Evolutionary conservation across 2,797 vertebrate genomes (phyloP).

Genomic region (Megalops cyprinoides): DNA sequence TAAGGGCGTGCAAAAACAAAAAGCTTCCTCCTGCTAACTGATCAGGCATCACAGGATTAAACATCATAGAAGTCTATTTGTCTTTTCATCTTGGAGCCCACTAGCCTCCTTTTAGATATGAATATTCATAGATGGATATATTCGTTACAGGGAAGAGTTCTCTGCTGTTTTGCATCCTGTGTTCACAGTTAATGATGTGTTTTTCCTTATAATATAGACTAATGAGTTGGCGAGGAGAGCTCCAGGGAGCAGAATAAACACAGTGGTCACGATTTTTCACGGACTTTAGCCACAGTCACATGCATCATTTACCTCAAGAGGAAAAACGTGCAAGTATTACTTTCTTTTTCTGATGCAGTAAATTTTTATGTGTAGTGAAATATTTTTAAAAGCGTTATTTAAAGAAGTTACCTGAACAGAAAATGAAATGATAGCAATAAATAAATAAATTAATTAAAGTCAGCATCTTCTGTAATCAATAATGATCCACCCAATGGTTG

Average conservation of each 20-base stretch:
- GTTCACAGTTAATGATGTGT: neutral
- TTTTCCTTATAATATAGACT: neutral
- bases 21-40: neutral
- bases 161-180: neutral
- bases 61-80: neutral
- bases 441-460: too few relatives aligned
- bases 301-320: constrained; percentile 16
- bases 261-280: neutral
- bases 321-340: neutral
- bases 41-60: neutral
- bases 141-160: neutral
- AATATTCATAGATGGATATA: neutral
- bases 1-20: neutral
- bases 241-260: neutral
- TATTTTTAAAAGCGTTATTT: neutral
- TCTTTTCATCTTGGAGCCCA: neutral
- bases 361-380: neutral
- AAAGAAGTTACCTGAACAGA: neutral
- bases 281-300: constrained; percentile 13
- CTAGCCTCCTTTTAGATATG: neutral
- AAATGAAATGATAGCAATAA: too few relatives aligned
- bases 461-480: too few relatives aligned
- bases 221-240: neutral
- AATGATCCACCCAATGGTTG: too few relatives aligned
- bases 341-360: neutral